phyloP scores from a whole-genome alignment of 1,140 invertebrate genomes.

The Panagrolaimus sp. region DNA sequence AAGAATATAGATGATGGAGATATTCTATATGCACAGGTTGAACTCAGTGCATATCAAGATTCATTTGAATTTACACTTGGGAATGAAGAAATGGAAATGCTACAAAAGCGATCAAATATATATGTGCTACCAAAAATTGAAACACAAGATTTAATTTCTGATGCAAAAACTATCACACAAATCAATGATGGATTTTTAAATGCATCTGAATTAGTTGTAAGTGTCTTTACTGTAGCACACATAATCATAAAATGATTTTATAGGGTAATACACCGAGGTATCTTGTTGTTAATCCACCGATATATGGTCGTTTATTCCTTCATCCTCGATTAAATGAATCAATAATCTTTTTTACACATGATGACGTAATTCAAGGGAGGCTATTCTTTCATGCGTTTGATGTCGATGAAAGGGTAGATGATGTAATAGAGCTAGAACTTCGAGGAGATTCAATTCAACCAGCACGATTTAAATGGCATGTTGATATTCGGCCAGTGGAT shows the following conservation, averaged over 20 bases:
- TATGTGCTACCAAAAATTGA: constrained; percentile 32
- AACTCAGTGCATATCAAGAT: constrained; percentile 55
- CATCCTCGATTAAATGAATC: constrained; percentile 43
- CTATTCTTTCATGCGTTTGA: constrained; percentile 46
- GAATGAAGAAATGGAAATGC: constrained; percentile 49
- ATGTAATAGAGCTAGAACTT: constrained; percentile 39
- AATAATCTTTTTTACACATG: constrained; percentile 50
- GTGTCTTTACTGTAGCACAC: too few species aligned
- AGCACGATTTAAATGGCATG: constrained; percentile 36
- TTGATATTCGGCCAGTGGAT: constrained; percentile 25
- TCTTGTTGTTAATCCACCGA: constrained; percentile 41
- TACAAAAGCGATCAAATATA: constrained; percentile 38
- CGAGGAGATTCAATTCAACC: constrained; percentile 43
- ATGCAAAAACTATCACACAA: constrained; percentile 42
- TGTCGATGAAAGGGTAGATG: constrained; percentile 22
- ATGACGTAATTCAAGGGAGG: constrained; percentile 42
- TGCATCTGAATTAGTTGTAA: constrained; percentile 23
- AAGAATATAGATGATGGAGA: constrained; percentile 54
- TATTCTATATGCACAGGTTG: constrained; percentile 54
- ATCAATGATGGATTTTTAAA: constrained; percentile 44
- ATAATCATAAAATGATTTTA: constrained; percentile 13
- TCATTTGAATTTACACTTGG: constrained; percentile 49
- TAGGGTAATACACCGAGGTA: constrained; percentile 50
- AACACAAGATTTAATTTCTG: constrained; percentile 38
- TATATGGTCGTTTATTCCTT: constrained; percentile 45